Evolutionary conservation across 2,113 vertebrate genomes (phyloP).

Genomic region (Grallaria varia): DNA sequence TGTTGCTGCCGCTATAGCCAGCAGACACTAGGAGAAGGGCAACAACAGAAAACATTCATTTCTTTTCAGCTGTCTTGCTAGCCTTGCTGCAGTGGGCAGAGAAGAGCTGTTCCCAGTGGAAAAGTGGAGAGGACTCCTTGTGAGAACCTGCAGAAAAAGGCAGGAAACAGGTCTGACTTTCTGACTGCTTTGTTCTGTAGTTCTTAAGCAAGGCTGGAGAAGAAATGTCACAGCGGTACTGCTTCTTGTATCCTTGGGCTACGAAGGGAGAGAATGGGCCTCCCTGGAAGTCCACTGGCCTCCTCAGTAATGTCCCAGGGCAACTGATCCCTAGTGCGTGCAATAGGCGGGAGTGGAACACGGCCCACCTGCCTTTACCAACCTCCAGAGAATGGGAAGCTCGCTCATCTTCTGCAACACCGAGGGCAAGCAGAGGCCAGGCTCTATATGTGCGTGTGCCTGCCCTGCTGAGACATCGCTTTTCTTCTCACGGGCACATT

Average conservation of each 20-base stretch:
- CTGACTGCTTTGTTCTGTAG: background rate
- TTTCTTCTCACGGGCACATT: background rate
- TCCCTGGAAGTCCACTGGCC: fast-evolving
- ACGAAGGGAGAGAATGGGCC: fast-evolving
- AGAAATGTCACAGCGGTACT: background rate
- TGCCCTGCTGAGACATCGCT: background rate
- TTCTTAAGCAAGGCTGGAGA: background rate
- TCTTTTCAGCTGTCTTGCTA: background rate
- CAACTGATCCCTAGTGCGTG: fast-evolving
- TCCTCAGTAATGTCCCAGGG: background rate
- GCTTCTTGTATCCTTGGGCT: background rate
- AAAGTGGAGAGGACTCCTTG: background rate
- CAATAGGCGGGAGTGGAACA: background rate
- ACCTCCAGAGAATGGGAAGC: fast-evolving
- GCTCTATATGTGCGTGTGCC: fast-evolving
- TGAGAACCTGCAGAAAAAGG: background rate
- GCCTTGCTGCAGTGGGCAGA: background rate
- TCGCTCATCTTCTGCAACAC: fast-evolving
- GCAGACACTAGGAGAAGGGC: background rate
- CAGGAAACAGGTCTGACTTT: background rate
- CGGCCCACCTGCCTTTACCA: fast-evolving
- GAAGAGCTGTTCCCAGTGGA: background rate
- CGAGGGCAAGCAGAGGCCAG: fast-evolving
- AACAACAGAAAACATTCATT: background rate
- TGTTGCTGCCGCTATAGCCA: background rate